Evolutionary conservation across 1,140 invertebrate genomes (phyloP).

Genomic region (Choristoneura fumiferana): DNA sequence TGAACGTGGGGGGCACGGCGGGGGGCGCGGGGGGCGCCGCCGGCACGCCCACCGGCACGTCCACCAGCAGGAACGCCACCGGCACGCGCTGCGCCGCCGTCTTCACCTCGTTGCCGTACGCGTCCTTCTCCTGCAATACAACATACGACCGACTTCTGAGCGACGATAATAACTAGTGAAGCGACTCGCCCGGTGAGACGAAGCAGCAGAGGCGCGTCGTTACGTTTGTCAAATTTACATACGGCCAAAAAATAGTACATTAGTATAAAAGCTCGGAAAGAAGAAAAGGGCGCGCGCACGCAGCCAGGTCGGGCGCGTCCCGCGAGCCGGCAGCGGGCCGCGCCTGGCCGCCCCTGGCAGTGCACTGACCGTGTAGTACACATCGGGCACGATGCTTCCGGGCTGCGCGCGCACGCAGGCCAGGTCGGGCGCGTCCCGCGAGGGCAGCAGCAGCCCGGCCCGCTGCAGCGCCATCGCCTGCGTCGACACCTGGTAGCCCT

Average conservation of each 20-base stretch:
- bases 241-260: no score
- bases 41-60: constrained; percentile 96
- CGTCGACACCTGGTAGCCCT: constrained; percentile 99
- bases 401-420: constrained; percentile 97
- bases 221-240: no score
- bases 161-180: no score
- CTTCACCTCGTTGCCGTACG: constrained; percentile 97
- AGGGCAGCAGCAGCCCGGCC: constrained; percentile 96
- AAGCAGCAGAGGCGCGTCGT: no score
- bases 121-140: constrained; percentile 92
- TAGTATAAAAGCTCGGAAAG: no score
- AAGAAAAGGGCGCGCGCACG: not conserved
- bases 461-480: constrained; percentile 98
- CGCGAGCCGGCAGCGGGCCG: not conserved
- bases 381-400: constrained; percentile 98
- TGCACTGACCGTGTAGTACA: constrained; percentile 94
- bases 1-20: no score
- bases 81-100: constrained; percentile 95
- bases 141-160: not conserved
- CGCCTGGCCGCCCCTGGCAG: not conserved
- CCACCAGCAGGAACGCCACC: constrained; percentile 97
- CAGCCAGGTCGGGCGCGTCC: not conserved
- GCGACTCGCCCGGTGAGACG: no score
- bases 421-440: constrained; percentile 97
- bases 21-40: constrained; percentile 84